A percentile compares a stretch with the other conserved stretches of the same genome.
Evolutionary conservation across 2,797 vertebrate genomes (phyloP).

Genomic region (Parotocinclus haroldoi): DNA sequence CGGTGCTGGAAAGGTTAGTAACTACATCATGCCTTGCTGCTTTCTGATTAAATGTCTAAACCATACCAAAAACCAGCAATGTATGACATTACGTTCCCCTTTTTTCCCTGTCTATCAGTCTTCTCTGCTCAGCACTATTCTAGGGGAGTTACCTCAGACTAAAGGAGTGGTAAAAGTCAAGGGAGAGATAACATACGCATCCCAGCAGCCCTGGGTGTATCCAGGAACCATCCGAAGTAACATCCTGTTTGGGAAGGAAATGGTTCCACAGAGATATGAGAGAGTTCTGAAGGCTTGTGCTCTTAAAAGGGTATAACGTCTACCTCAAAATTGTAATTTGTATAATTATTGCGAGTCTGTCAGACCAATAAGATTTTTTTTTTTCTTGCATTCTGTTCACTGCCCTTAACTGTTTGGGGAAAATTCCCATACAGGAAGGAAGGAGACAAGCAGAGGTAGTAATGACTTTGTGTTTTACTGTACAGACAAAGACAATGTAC

Average conservation of each 20-base stretch:
- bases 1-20: slow-evolving; percentile 86
- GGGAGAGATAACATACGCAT: slow-evolving; percentile 85
- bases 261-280: slow-evolving; percentile 83
- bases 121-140: slow-evolving; percentile 83
- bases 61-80: too few relatives aligned
- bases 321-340: too few relatives aligned
- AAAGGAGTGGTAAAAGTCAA: slow-evolving; percentile 77
- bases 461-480: too few relatives aligned
- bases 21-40: background rate
- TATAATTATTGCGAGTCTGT: too few relatives aligned
- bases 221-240: slow-evolving; percentile 93
- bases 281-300: slow-evolving; percentile 86
- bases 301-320: slow-evolving; percentile 81
- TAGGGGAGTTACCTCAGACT: slow-evolving; percentile 81
- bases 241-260: slow-evolving; percentile 90
- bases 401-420: too few relatives aligned
- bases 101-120: slow-evolving; percentile 69
- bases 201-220: slow-evolving; percentile 94
- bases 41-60: background rate
- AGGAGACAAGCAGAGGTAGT: too few relatives aligned
- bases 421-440: too few relatives aligned
- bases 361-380: too few relatives aligned
- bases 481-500: too few relatives aligned
- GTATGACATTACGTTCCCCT: too few relatives aligned
- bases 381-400: too few relatives aligned